Conservation (phyloP, 2,797 vertebrate species). For the Cheirogaleus major region DNA sequence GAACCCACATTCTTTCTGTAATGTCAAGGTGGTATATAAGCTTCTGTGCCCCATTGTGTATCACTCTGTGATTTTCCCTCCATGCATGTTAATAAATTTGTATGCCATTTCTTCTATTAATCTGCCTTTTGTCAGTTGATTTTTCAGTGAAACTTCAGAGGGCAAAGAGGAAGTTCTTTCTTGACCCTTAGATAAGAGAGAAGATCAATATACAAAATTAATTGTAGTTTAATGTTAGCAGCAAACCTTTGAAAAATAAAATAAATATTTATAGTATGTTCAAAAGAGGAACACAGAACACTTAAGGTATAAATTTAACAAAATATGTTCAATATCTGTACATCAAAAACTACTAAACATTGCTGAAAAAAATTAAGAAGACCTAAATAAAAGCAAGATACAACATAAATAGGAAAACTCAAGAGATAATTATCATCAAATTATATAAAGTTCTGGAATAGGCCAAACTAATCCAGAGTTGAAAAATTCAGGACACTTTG, state of each 20-base stretch:
- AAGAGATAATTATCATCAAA: background rate
- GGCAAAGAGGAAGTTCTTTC: too few species aligned
- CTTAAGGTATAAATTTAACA: background rate
- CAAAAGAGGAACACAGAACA: background rate
- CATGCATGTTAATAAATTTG: too few species aligned
- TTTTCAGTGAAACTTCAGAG: too few species aligned
- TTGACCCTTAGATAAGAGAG: background rate
- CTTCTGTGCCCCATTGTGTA: too few species aligned
- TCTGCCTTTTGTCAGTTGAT: too few species aligned
- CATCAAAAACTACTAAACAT: background rate
- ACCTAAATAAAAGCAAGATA: background rate
- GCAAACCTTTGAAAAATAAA: background rate
- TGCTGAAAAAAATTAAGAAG: background rate
- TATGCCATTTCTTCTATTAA: too few species aligned
- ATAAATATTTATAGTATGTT: background rate
- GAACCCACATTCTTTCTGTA: too few species aligned
- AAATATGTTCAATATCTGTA: background rate
- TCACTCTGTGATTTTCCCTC: too few species aligned
- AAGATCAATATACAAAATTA: conserved; percentile 21
- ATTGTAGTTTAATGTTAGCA: background rate
- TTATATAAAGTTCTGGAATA: background rate
- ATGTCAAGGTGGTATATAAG: too few species aligned
- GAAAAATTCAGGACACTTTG: background rate
- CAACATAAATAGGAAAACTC: background rate
- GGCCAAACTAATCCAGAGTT: background rate